A percentile compares a stretch with the other conserved stretches of the same genome.
phyloP scores from a whole-genome alignment of 1,140 invertebrate genomes.

The Popillia japonica region DNA sequence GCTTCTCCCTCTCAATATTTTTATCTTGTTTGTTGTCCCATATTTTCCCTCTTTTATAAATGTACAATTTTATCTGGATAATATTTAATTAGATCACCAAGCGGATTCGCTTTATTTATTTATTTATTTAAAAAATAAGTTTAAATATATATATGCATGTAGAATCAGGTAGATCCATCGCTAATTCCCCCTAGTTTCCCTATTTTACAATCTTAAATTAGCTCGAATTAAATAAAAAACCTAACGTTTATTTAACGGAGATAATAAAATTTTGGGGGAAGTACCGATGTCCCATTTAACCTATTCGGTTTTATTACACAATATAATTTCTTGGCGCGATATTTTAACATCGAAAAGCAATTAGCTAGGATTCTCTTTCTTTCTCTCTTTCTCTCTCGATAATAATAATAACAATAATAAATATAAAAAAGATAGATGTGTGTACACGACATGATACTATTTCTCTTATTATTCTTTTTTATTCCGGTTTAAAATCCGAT shows the following conservation, averaged over 20 bases:
- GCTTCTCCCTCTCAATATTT: background rate
- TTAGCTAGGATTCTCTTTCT: background rate
- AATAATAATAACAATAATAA: background rate
- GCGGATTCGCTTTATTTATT: background rate
- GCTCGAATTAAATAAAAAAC: conserved; percentile 1
- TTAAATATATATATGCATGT: background rate
- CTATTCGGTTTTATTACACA: background rate
- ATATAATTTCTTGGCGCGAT: background rate
- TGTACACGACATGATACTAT: too few relatives aligned
- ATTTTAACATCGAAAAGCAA: background rate
- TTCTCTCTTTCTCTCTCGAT: background rate
- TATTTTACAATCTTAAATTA: background rate
- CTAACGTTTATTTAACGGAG: background rate
- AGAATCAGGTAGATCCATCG: background rate
- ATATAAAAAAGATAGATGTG: background rate
- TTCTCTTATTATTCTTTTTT: too few relatives aligned
- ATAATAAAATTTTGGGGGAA: background rate
- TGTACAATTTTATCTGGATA: background rate
- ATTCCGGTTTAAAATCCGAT: too few relatives aligned
- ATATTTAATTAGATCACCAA: conserved; percentile 2
- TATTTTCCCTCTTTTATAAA: background rate
- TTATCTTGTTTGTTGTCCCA: background rate
- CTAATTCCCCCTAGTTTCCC: too few relatives aligned
- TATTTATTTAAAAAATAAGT: background rate
- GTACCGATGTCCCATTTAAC: background rate